These are phyloP conservation scores for Sebastes schlegelii DNA, from an alignment of 2,113 vertebrate genomes.

Conservation along the genomic window DNA sequence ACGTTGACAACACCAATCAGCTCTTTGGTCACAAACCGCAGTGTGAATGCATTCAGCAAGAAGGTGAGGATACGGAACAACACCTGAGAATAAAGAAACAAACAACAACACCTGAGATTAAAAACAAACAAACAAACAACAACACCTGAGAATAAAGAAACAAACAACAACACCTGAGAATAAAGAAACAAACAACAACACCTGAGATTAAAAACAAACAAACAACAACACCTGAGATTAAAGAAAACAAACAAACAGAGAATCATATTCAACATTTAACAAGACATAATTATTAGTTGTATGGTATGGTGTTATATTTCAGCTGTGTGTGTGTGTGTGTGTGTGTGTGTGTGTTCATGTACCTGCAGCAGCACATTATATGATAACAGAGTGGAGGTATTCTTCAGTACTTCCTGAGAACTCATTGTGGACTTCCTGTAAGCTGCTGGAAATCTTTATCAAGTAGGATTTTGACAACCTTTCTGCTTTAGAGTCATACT, in stretches of 20 bases:
- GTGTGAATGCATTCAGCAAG: constrained; percentile 92
- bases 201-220: too few relatives aligned
- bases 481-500: background rate
- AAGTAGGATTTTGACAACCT: background rate
- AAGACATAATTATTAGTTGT: background rate
- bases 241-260: background rate
- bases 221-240: background rate
- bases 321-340: too few relatives aligned
- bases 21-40: constrained; percentile 95
- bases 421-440: constrained; percentile 72
- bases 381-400: constrained; percentile 80
- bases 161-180: too few relatives aligned
- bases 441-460: background rate
- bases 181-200: too few relatives aligned
- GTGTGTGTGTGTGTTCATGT: background rate
- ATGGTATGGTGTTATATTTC: too few relatives aligned
- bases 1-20: constrained; percentile 94
- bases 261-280: too few relatives aligned
- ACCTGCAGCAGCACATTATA: constrained; percentile 86
- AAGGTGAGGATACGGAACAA: constrained; percentile 93
- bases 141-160: background rate
- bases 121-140: background rate
- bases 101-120: too few relatives aligned
- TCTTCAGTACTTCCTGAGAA: constrained; percentile 78
- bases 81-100: constrained; percentile 80